These are phyloP conservation scores for Drosophila neutralis DNA, from an alignment of 2,888 invertebrate genomes.

Conservation along the genomic window DNA sequence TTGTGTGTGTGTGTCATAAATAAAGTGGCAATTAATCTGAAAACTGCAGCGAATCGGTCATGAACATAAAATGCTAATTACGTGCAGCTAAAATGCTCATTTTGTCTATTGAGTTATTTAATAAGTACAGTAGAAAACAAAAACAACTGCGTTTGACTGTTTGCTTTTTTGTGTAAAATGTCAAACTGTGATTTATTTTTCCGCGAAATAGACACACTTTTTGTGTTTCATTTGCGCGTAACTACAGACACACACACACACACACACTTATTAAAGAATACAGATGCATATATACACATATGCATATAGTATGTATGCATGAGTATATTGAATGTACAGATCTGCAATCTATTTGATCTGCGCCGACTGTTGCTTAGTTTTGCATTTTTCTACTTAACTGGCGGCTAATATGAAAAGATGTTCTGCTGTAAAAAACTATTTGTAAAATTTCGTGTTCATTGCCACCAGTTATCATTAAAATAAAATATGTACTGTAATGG, in stretches of 20 bases:
- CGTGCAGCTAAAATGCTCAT: slow-evolving; percentile 55
- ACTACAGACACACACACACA: slow-evolving; percentile 21
- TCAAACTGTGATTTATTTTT: slow-evolving; percentile 75
- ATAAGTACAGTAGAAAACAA: slow-evolving; percentile 45
- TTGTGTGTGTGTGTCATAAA: slow-evolving; percentile 53
- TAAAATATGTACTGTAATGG: slow-evolving; percentile 1
- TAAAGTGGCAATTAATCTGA: slow-evolving; percentile 71
- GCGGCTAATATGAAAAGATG: slow-evolving; percentile 70
- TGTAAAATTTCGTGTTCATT: slow-evolving; percentile 30
- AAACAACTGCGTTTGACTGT: slow-evolving; percentile 1
- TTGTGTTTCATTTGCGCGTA: slow-evolving; percentile 44
- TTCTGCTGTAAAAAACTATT: slow-evolving; percentile 39
- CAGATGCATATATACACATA: slow-evolving; percentile 3
- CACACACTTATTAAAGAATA: slow-evolving; percentile 9
- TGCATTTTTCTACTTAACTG: slow-evolving; percentile 66
- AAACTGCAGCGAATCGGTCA: slow-evolving; percentile 69
- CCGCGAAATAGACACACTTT: slow-evolving; percentile 61
- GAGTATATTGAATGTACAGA: slow-evolving; percentile 18
- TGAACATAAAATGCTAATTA: slow-evolving; percentile 74
- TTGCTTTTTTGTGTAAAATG: slow-evolving; percentile 50
- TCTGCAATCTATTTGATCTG: slow-evolving; percentile 75
- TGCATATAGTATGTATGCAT: slow-evolving; percentile 13
- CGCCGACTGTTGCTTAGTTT: slow-evolving; percentile 63
- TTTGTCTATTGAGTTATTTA: slow-evolving; percentile 57
- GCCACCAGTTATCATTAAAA: slow-evolving; percentile 12